phyloP scores from a whole-genome alignment of 2,888 invertebrate species.

The Apamea crenata region DNA sequence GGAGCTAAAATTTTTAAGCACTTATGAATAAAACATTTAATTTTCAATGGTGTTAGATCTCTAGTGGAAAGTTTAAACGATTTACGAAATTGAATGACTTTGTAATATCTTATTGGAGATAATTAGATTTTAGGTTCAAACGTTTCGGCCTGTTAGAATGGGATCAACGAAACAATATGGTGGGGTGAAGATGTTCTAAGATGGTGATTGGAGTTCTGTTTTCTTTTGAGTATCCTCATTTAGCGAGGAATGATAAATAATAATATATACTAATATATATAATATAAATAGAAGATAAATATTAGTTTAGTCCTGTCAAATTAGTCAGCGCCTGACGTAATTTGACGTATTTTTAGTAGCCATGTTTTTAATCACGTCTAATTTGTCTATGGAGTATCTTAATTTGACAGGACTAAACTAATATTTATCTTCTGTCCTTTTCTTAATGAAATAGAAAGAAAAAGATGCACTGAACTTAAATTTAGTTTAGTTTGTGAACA shows the following conservation, averaged over 20 bases:
- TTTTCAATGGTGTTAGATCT: conserved; percentile 74
- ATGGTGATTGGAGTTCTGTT: conserved; percentile 3
- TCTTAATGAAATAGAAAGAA: no score
- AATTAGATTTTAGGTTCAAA: conserved; percentile 65
- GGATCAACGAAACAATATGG: conserved; percentile 31
- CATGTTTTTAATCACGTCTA: no score
- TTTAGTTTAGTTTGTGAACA: no score
- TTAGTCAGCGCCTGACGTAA: no score
- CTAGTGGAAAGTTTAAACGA: conserved; percentile 68
- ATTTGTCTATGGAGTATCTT: no score
- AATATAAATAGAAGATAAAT: no score
- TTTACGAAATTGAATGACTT: conserved; percentile 66
- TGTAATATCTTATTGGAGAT: conserved; percentile 63
- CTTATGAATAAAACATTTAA: conserved; percentile 87
- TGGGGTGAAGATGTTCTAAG: conserved; percentile 9
- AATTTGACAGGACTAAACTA: no score
- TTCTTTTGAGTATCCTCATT: background rate
- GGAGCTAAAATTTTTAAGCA: conserved; percentile 79
- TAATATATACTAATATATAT: no score
- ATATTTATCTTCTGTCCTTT: no score
- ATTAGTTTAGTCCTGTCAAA: no score
- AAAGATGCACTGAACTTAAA: no score
- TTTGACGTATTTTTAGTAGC: no score
- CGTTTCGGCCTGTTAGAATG: conserved; percentile 33
- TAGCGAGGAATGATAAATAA: background rate